Percentiles rank a stretch among this genome's conserved stretches.
Conservation (phyloP, 2,888 invertebrate species). For the Biston betularia region DNA sequence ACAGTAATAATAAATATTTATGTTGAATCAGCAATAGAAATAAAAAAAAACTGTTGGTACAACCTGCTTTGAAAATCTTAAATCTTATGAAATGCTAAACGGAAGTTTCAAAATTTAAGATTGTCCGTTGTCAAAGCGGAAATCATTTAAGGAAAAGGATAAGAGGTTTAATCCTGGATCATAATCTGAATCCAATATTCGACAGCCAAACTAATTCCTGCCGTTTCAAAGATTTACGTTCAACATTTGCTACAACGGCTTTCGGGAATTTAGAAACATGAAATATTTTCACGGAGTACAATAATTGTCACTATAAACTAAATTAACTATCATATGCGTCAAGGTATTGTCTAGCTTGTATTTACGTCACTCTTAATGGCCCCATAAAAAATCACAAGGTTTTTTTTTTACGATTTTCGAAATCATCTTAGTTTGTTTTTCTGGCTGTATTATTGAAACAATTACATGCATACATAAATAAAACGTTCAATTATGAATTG, state of each 20-base stretch:
- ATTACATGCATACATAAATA: too few species aligned
- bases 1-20: too few species aligned
- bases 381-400: not conserved
- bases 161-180: not conserved
- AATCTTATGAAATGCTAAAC: too few species aligned
- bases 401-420: not conserved
- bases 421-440: not conserved
- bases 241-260: slow-evolving; percentile 11
- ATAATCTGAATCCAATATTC: slow-evolving; percentile 14
- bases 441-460: too few species aligned
- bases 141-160: not conserved
- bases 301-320: slow-evolving; percentile 22
- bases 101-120: not conserved
- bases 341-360: slow-evolving; percentile 5
- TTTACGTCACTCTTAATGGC: slow-evolving; percentile 8
- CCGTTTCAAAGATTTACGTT: slow-evolving; percentile 13
- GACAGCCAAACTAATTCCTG: slow-evolving; percentile 18
- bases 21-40: too few species aligned
- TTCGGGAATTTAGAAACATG: slow-evolving; percentile 10
- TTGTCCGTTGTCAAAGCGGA: not conserved
- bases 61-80: too few species aligned
- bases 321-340: slow-evolving; percentile 7
- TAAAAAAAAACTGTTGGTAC: not conserved
- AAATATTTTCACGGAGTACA: slow-evolving; percentile 6
- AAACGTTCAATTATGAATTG: too few species aligned